These are phyloP conservation scores for Hedya salicella DNA, from an alignment of 2,888 invertebrate genomes.

Conservation along the genomic window DNA sequence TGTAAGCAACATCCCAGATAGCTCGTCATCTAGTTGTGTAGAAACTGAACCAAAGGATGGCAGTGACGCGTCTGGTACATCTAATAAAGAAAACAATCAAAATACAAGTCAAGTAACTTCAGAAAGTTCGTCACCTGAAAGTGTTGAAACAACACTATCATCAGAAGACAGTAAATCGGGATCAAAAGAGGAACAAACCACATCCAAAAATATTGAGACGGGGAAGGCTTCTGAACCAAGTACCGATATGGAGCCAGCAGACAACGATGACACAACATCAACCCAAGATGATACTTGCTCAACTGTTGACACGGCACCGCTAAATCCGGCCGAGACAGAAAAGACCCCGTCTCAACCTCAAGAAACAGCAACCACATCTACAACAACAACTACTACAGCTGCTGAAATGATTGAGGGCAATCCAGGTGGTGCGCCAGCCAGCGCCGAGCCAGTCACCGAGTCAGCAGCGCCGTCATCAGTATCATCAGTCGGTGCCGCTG, in stretches of 20 bases:
- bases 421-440: not conserved
- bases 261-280: not conserved
- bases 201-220: not conserved
- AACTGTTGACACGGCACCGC: not conserved
- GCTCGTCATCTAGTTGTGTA: not conserved
- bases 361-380: not conserved
- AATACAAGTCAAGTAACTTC: not conserved
- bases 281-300: not conserved
- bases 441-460: not conserved
- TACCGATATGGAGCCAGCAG: not conserved
- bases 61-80: not conserved
- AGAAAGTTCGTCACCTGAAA: not conserved
- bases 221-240: not conserved
- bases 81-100: too few species aligned
- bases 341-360: not conserved
- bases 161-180: not conserved
- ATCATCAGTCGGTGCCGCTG: not conserved
- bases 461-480: not conserved
- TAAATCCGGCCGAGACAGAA: not conserved
- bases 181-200: not conserved
- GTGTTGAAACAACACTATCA: not conserved
- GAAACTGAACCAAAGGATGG: not conserved
- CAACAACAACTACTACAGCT: not conserved
- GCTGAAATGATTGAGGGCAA: not conserved
- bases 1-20: not conserved